Conservation (phyloP, 1,140 invertebrate genomes). For the Scaptomyza hsui region DNA sequence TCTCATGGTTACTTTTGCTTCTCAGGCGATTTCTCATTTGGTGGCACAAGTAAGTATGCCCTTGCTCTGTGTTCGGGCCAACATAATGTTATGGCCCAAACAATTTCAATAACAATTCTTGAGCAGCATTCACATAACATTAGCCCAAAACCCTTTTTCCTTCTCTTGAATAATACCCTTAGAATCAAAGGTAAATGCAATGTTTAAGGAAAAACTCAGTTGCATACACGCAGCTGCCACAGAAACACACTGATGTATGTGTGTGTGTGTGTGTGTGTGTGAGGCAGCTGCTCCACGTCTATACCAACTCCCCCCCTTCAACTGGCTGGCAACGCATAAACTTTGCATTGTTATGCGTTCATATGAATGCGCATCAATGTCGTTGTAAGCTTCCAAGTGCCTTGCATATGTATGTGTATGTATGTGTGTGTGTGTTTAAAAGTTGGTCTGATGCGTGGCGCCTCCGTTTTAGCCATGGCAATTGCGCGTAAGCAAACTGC, state of each 20-base stretch:
- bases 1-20: constrained; percentile 4
- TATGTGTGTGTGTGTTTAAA: constrained; percentile 5
- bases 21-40: constrained; percentile 91
- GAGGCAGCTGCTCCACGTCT: constrained; percentile 34
- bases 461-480: constrained; percentile 43
- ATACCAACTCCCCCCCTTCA: not conserved
- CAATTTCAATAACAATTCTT: constrained; percentile 81
- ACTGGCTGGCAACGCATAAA: constrained; percentile 59
- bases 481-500: constrained; percentile 57
- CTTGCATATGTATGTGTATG: constrained; percentile 3
- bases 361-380: constrained; percentile 56
- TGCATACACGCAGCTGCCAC: constrained; percentile 67
- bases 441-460: constrained; percentile 9
- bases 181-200: constrained; percentile 78
- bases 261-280: constrained; percentile 11
- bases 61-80: constrained; percentile 35
- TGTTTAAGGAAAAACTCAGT: constrained; percentile 48
- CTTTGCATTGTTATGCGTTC: constrained; percentile 80
- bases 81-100: constrained; percentile 79
- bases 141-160: not conserved
- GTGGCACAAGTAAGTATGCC: constrained; percentile 92
- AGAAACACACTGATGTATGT: constrained; percentile 42
- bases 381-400: constrained; percentile 16
- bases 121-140: constrained; percentile 58
- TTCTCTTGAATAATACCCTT: constrained; percentile 17